Percentiles rank a stretch among this genome's conserved stretches.
These are phyloP conservation scores for Cancer borealis DNA, from an alignment of 2,888 invertebrate species.

Conservation along the genomic window DNA sequence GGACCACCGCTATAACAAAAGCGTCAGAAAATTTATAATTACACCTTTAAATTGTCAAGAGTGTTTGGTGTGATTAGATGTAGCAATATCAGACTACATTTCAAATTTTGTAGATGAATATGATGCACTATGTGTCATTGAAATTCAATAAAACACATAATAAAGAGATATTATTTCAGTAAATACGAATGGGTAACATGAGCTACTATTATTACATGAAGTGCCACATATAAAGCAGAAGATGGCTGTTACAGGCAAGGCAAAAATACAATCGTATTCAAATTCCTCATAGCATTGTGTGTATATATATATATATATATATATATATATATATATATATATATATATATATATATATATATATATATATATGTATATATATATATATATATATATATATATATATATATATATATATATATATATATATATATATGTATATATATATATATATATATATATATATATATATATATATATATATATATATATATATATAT, in stretches of 20 bases:
- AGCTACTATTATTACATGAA: too few relatives aligned
- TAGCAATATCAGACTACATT: not conserved
- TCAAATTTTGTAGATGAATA: not conserved
- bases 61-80: not conserved
- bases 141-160: not conserved
- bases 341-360: conserved; percentile 42
- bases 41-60: not conserved
- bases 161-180: not conserved
- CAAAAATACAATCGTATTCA: too few relatives aligned
- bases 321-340: conserved; percentile 35
- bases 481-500: conserved; percentile 39
- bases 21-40: not conserved
- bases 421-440: conserved; percentile 43
- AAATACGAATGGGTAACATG: too few relatives aligned
- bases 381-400: conserved; percentile 41
- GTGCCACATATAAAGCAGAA: too few relatives aligned
- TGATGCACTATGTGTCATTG: not conserved
- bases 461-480: conserved; percentile 38
- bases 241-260: too few relatives aligned
- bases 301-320: conserved; percentile 38
- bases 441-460: conserved; percentile 38
- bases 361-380: conserved; percentile 41
- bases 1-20: too few relatives aligned
- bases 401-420: conserved; percentile 30
- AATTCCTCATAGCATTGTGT: not conserved